phyloP scores from a whole-genome alignment of 1,140 invertebrate species.

The Neodiprion fabricii region DNA sequence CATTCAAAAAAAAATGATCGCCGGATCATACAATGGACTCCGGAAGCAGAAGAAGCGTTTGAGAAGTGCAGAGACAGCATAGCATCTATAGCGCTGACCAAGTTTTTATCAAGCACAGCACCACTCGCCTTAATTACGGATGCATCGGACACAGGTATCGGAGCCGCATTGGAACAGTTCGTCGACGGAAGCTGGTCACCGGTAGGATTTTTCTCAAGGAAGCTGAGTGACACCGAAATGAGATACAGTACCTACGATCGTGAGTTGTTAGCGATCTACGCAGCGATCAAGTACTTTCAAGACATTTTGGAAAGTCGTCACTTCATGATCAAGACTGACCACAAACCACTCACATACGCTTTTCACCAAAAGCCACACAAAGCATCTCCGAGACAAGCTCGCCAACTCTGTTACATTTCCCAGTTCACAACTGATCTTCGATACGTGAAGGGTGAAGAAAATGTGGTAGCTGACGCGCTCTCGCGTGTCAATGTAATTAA shows the following conservation, averaged over 20 bases:
- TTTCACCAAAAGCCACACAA: slow-evolving; percentile 30
- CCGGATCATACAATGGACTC: slow-evolving; percentile 11
- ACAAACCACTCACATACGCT: slow-evolving; percentile 39
- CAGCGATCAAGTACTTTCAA: slow-evolving; percentile 15
- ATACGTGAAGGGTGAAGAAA: slow-evolving; percentile 37
- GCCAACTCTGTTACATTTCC: slow-evolving; percentile 36
- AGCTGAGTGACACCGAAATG: slow-evolving; percentile 26
- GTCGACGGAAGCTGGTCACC: slow-evolving; percentile 27
- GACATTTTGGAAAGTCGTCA: slow-evolving; percentile 13
- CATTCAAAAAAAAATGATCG: slow-evolving; percentile 32
- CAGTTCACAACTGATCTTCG: slow-evolving; percentile 42
- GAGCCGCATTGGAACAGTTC: slow-evolving; percentile 27
- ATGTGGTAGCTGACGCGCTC: slow-evolving; percentile 41
- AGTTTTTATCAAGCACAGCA: neutral
- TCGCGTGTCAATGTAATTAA: slow-evolving; percentile 31
- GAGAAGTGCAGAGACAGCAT: slow-evolving; percentile 4
- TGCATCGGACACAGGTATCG: slow-evolving; percentile 21
- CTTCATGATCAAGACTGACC: slow-evolving; percentile 37
- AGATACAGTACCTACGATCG: slow-evolving; percentile 34
- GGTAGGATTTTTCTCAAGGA: slow-evolving; percentile 39
- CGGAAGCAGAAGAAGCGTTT: slow-evolving; percentile 16
- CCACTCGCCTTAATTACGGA: slow-evolving; percentile 14
- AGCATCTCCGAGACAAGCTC: slow-evolving; percentile 22
- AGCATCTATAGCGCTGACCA: neutral
- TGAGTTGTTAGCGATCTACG: slow-evolving; percentile 40